Conservation (phyloP, 2,113 vertebrate genomes). For the Ptyas mucosa region DNA sequence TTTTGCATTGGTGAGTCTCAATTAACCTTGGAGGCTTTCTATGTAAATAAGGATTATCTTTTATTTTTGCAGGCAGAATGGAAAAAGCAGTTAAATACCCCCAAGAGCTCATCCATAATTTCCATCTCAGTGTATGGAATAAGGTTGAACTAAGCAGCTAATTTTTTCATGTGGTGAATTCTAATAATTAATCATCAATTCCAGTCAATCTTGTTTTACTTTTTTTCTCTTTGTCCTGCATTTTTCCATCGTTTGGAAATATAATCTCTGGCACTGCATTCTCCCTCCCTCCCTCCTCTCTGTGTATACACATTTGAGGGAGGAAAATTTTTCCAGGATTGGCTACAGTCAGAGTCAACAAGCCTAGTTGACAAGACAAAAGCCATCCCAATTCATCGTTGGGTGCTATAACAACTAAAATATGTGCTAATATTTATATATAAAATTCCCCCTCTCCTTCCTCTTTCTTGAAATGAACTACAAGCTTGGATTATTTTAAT, state of each 20-base stretch:
- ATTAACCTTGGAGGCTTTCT: background rate
- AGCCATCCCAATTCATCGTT: background rate
- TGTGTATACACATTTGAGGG: background rate
- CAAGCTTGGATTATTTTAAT: slow-evolving; percentile 7
- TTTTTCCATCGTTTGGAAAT: background rate
- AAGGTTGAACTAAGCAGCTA: background rate
- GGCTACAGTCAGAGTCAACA: background rate
- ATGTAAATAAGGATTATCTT: background rate
- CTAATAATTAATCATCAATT: background rate
- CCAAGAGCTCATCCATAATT: background rate
- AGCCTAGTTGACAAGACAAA: background rate
- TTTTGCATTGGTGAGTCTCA: background rate
- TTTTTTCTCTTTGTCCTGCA: background rate
- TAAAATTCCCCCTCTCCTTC: slow-evolving; percentile 9
- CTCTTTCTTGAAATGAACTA: slow-evolving; percentile 22
- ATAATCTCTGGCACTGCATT: background rate
- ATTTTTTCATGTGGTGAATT: background rate
- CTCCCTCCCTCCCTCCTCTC: background rate
- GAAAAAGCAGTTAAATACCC: background rate
- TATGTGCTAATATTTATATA: background rate
- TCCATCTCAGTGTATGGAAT: background rate
- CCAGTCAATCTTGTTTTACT: background rate
- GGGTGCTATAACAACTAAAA: background rate
- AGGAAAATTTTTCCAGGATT: background rate
- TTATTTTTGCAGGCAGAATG: background rate